Base-by-base conservation (phyloP, 1,140 invertebrate species). In the Drosophila serrata region DNA sequence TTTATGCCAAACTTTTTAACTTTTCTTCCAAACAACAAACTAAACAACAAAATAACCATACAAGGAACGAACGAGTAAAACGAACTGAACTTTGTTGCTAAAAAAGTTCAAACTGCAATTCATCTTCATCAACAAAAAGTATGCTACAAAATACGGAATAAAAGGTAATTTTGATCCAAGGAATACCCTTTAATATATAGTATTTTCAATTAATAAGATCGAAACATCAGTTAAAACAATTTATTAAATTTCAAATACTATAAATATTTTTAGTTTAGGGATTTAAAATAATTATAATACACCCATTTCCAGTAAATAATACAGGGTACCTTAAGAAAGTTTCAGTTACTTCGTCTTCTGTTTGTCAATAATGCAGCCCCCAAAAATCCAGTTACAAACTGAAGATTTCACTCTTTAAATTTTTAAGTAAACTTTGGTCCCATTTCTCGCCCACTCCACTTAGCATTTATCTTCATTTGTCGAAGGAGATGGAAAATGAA, bases 71-170 rank as follows among this genome's bases (percentile, higher is more conserved):
- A 64, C 29, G 24, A 63, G 37, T 6, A 62, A 62, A 51, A 40
- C 37, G 31, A 46, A 40, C 9, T 48, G 75, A 82, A 60, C 76
- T 79, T 82, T 48, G 61, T 73, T 81, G 70, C 73, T 43, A 67
- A 75, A 78, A 79, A 81, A 86, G 82, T 86, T 86, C 69, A 81
- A 90, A 90, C 73, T 88, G 78, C 85, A 90, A 85, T 90, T 90
- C 81, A 90, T 90, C 85, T 90, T 85, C 85, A 90, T 90, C 75
- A 79, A 56, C 73, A 78, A 73, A 57, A 81, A 51, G 29, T 35
- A 51, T 75, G 33, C 64, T 58, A 67, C 40, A 43, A 57, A 46
- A 63, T 15, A 31, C 0, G 64, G 12, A 17, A 60, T n/a, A n/a
- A n/a, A n/a, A n/a, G n/a, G n/a, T n/a, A n/a, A n/a, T n/a, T 9